phyloP scores from a whole-genome alignment of 2,113 vertebrate genomes.

The Myodes glareolus region DNA sequence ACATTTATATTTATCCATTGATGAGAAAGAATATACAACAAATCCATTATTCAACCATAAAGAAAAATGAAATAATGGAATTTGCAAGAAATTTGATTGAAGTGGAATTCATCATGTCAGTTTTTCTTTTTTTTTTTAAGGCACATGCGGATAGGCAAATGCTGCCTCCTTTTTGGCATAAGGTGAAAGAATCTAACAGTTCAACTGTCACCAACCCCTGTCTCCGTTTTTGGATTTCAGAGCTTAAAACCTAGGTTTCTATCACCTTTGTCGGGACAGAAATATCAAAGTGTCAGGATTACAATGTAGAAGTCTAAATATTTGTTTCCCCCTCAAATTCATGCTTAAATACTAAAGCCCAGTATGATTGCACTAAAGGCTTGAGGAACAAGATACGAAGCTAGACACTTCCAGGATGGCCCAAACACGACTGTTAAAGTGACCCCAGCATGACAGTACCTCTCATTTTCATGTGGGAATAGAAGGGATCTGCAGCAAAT shows the following conservation, averaged over 20 bases:
- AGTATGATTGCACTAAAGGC: not conserved
- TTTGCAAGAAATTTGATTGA: not conserved
- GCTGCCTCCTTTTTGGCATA: not conserved
- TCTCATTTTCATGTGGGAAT: accelerated
- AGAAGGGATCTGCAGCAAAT: not conserved
- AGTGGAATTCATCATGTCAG: not conserved
- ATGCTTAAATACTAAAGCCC: not conserved
- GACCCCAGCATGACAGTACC: accelerated
- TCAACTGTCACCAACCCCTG: not conserved
- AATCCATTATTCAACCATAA: not conserved
- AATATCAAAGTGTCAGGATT: not conserved
- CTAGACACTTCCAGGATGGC: accelerated
- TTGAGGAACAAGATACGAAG: not conserved
- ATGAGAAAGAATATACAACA: not conserved
- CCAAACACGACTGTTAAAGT: accelerated
- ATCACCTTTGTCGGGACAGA: not conserved
- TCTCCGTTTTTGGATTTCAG: not conserved
- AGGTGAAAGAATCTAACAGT: not conserved
- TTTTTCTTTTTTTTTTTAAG: not conserved
- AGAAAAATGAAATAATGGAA: not conserved
- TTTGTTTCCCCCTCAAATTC: too few species aligned
- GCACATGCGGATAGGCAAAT: not conserved
- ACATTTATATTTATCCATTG: not conserved
- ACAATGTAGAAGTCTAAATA: not conserved
- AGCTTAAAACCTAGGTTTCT: not conserved